Conservation (phyloP, 2,797 vertebrate genomes). For the Sebastes baramenuke region DNA sequence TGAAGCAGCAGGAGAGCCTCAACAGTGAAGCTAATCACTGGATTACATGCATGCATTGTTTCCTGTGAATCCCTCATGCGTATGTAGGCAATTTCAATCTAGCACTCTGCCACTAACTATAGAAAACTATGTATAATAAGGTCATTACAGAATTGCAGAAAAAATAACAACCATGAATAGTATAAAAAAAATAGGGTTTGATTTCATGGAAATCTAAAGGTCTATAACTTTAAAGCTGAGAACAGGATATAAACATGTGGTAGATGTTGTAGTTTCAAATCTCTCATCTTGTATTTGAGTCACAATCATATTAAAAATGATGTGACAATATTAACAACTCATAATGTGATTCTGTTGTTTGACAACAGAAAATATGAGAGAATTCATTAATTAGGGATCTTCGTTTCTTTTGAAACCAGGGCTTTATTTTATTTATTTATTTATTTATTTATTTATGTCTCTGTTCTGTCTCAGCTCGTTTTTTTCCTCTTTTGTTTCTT, state of each 20-base stretch:
- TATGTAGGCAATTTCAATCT: neutral
- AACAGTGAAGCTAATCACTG: neutral
- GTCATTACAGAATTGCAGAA: neutral
- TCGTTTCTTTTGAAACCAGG: too few relatives aligned
- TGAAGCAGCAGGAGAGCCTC: neutral
- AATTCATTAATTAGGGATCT: slow-evolving; percentile 1
- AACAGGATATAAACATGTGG: neutral
- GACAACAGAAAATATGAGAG: neutral
- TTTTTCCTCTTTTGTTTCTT: neutral
- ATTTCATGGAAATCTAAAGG: neutral
- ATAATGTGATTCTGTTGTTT: neutral
- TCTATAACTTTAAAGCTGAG: neutral
- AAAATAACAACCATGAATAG: neutral
- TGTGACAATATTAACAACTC: neutral
- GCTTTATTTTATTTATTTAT: too few relatives aligned
- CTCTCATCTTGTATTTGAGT: neutral
- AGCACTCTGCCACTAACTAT: neutral
- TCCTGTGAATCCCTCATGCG: neutral
- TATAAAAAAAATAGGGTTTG: neutral
- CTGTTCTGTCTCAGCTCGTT: neutral
- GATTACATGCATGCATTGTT: neutral
- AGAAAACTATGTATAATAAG: neutral
- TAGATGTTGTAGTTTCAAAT: neutral
- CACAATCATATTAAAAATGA: neutral
- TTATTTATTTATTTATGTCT: neutral